phyloP scores from a whole-genome alignment of 2,888 invertebrate species.

The Meiosimyza decipiens region DNA sequence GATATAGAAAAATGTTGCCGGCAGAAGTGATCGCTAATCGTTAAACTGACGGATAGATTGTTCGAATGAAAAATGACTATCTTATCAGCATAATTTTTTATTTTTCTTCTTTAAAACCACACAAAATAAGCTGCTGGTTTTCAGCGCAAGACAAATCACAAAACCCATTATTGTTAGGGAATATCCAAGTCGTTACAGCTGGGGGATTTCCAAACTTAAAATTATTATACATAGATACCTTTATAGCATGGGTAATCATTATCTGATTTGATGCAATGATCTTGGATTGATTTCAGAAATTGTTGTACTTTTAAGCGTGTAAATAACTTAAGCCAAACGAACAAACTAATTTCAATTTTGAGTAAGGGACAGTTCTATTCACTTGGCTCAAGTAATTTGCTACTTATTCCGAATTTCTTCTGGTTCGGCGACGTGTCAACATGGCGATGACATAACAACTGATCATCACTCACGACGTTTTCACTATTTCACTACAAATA shows the following conservation, averaged over 20 bases:
- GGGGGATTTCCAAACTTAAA: not conserved
- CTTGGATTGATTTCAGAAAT: not conserved
- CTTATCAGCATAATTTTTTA: no score
- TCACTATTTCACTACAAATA: no score
- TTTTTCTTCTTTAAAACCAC: no score
- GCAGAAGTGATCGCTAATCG: not conserved
- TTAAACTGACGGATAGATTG: not conserved
- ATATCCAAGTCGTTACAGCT: not conserved
- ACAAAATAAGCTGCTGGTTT: no score
- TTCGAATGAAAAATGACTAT: not conserved
- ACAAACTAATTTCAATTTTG: constrained; percentile 62
- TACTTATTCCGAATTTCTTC: constrained; percentile 48
- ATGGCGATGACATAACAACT: no score
- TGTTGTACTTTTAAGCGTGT: constrained; percentile 57
- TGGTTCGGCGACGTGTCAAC: no score
- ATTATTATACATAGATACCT: no score
- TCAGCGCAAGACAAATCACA: not conserved
- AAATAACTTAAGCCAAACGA: constrained; percentile 69
- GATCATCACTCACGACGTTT: no score
- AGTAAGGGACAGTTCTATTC: constrained; percentile 62
- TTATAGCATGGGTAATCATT: no score
- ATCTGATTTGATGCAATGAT: no score
- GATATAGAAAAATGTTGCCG: not conserved
- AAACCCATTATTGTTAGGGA: not conserved
- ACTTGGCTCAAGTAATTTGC: constrained; percentile 67